Base-by-base conservation (phyloP, 2,888 invertebrate genomes). In the Catocala sponsa region DNA sequence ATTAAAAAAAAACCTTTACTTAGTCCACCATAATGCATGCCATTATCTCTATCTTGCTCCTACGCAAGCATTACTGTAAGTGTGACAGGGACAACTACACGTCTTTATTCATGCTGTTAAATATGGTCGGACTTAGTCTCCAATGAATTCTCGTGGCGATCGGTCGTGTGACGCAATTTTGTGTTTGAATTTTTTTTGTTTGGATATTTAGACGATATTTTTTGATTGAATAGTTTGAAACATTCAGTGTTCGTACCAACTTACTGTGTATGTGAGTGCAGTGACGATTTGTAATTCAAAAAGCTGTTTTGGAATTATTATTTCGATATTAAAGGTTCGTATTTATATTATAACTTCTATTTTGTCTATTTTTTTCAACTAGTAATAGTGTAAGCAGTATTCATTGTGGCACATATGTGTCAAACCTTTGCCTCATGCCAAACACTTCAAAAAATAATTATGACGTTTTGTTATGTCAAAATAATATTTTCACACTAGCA, bases 21-120 rank as follows among this genome's bases (percentile, higher is more conserved):
- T 82, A 81, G 82, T 85, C 83, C 75, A 84, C 89, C 88, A 90
- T 90, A 90, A 91, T 90, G 94, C 93, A 92, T 92, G 88, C 92
- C 93, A 90, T 87, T 92, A 81, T 88, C 79, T 67, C 86, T 63
- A 54, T 89, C 89, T 70, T 83, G 0, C 56, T 91, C 81, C 10
- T 9, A 33, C 86, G 0, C 48, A 32, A 1, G 6, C 42, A 58
- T 15, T 4, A 1, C 9, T 38, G 1, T 7, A 48, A 5, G 86
- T 54, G 54, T 9, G 83, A 89, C 25, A 64, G 82, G 71, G 88
- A 88, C 52, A 10, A 72, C 41, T 12, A 43, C 59, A 82, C 55
- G 76, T 89, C 88, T 89, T 92, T 77, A 78, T 78, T 63, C 76
- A 15, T 58, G 38, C 59, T 52, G 67, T 71, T 59, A 66, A 66